Conservation (phyloP, 2,888 invertebrate genomes). For the Beris morrisii region DNA sequence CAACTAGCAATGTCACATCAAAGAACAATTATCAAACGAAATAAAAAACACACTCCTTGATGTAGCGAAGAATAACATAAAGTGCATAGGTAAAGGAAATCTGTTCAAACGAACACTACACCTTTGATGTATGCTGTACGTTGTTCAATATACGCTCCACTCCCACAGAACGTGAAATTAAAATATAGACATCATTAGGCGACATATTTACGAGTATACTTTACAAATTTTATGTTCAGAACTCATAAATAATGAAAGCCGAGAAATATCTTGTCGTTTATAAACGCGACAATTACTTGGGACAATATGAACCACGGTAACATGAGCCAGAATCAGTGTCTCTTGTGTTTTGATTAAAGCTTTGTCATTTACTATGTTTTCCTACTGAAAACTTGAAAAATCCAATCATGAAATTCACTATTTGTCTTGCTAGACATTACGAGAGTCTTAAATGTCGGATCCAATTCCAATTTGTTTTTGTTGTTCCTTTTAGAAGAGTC, state of each 20-base stretch:
- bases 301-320: constrained; percentile 31
- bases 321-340: constrained; percentile 30
- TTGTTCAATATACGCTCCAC: constrained; percentile 7
- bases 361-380: background rate
- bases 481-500: too few relatives aligned
- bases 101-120: background rate
- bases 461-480: too few relatives aligned
- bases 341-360: constrained; percentile 7
- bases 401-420: constrained; percentile 17
- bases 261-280: constrained; percentile 19
- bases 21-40: constrained; percentile 17
- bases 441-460: constrained; percentile 7
- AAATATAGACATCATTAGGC: constrained; percentile 35
- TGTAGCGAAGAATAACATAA: background rate
- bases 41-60: constrained; percentile 2
- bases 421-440: constrained; percentile 19
- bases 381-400: constrained; percentile 3
- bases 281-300: constrained; percentile 26
- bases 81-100: background rate
- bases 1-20: constrained; percentile 14
- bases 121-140: constrained; percentile 6
- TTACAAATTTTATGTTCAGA: constrained; percentile 33
- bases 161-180: constrained; percentile 30
- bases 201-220: constrained; percentile 35
- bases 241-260: constrained; percentile 30